Evolutionary conservation across 1,140 invertebrate genomes (phyloP).

Genomic region (Ooceraea biroi): DNA sequence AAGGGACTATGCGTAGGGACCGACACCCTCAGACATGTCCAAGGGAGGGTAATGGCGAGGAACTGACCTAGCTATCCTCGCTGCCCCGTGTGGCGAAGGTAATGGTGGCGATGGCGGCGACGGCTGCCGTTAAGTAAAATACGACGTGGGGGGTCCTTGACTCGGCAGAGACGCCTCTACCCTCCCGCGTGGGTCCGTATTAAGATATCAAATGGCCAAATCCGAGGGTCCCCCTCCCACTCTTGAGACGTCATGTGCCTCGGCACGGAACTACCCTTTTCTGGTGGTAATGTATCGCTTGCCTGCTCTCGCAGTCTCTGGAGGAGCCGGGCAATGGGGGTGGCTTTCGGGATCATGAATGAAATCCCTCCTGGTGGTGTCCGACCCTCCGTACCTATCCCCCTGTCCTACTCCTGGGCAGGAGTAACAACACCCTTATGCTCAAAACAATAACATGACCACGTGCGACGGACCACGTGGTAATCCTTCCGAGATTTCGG

Average conservation of each 20-base stretch:
- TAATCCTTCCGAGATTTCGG: constrained; percentile 41
- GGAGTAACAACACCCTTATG: constrained; percentile 73
- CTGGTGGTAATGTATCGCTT: constrained; percentile 80
- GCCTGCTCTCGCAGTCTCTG: constrained; percentile 71
- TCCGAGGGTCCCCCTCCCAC: constrained; percentile 75
- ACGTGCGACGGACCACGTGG: constrained; percentile 77
- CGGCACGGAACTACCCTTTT: constrained; percentile 80
- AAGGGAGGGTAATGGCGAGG: constrained; percentile 61
- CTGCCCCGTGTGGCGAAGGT: constrained; percentile 54
- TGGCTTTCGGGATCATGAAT: constrained; percentile 83
- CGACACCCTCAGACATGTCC: constrained; percentile 55
- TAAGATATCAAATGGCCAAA: constrained; percentile 86
- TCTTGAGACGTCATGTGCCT: constrained; percentile 77
- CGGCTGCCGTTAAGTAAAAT: constrained; percentile 68
- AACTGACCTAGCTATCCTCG: constrained; percentile 71
- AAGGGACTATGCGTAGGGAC: no score
- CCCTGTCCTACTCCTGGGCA: constrained; percentile 70
- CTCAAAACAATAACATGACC: constrained; percentile 83
- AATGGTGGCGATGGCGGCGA: constrained; percentile 43
- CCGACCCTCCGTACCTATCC: constrained; percentile 82
- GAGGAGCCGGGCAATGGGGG: constrained; percentile 74
- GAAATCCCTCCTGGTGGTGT: constrained; percentile 85
- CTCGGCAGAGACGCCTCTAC: constrained; percentile 49
- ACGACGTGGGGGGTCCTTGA: constrained; percentile 71
- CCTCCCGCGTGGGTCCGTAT: constrained; percentile 66